Evolutionary conservation across 1,140 invertebrate species (phyloP).

Genomic region (Eciton burchellii): DNA sequence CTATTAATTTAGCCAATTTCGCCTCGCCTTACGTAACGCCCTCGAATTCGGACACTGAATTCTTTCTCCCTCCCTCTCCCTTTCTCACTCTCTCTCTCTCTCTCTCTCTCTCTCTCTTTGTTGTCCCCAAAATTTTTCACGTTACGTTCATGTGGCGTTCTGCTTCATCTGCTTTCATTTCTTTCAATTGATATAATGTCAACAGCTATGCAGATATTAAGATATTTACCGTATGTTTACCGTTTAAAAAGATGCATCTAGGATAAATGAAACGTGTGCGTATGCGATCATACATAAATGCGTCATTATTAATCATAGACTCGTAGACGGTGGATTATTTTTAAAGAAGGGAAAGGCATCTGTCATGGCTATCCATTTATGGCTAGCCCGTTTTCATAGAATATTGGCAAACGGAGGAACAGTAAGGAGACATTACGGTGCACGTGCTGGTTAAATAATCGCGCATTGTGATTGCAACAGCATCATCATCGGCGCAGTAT

Average conservation of each 20-base stretch:
- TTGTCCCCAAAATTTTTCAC: too few species aligned
- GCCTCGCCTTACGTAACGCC: conserved; percentile 62
- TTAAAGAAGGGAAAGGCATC: background rate
- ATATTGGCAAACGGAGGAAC: conserved; percentile 9
- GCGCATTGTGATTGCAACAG: conserved; percentile 54
- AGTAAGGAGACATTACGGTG: conserved; percentile 21
- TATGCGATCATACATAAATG: too few species aligned
- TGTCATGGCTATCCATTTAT: conserved; percentile 7
- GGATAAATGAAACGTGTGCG: too few species aligned
- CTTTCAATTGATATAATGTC: too few species aligned
- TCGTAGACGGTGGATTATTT: background rate
- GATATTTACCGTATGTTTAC: too few species aligned
- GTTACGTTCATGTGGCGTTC: too few species aligned
- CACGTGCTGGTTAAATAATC: conserved; percentile 30
- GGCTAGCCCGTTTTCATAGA: background rate
- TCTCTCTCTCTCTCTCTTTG: too few species aligned
- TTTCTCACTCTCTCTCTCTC: too few species aligned
- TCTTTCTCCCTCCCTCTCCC: too few species aligned
- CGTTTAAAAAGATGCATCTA: too few species aligned
- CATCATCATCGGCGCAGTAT: conserved; percentile 24
- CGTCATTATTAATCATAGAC: background rate
- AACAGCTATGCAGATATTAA: background rate
- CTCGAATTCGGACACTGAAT: background rate
- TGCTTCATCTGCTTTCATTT: too few species aligned
- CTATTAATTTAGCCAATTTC: conserved; percentile 76